A percentile compares a stretch with the other conserved stretches of the same genome.
Conservation (phyloP, 1,140 invertebrate species). For the Leptestheria dahalacensis region DNA sequence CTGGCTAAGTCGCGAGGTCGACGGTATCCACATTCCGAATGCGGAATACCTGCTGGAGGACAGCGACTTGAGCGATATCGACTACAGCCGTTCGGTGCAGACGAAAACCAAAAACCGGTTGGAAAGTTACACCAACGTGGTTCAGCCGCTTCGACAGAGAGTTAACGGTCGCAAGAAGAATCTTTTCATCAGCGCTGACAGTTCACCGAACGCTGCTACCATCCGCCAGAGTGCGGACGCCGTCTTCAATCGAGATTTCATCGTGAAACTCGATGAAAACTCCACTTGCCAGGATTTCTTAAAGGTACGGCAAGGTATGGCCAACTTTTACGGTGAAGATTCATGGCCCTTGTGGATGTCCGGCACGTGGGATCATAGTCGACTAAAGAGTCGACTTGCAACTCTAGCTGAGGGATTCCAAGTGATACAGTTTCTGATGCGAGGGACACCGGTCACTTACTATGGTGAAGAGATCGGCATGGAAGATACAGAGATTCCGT, state of each 20-base stretch:
- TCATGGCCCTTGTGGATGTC: constrained; percentile 26
- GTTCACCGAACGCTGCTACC: not conserved
- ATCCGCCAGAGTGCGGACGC: not conserved
- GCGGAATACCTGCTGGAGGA: not conserved
- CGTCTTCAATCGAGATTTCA: not conserved
- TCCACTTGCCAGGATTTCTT: not conserved
- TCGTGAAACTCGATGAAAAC: not conserved
- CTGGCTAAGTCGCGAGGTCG: constrained; percentile 38
- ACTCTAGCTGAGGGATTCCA: constrained; percentile 42
- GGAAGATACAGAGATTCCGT: constrained; percentile 27
- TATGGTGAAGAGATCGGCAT: constrained; percentile 72
- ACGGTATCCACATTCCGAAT: not conserved
- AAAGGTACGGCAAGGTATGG: not conserved
- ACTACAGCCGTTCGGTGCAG: not conserved
- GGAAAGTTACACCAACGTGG: not conserved
- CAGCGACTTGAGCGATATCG: no score
- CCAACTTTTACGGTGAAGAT: not conserved
- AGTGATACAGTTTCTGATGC: constrained; percentile 46
- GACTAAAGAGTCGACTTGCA: constrained; percentile 41
- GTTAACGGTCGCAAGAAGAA: not conserved
- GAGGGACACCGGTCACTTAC: constrained; percentile 55
- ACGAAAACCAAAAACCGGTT: not conserved
- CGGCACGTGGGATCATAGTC: constrained; percentile 46
- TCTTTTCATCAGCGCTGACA: not conserved
- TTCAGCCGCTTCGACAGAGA: not conserved